These are phyloP conservation scores for Mormyrops boulengeri DNA, from an alignment of 2,797 vertebrate genomes.

Conservation along the genomic window DNA sequence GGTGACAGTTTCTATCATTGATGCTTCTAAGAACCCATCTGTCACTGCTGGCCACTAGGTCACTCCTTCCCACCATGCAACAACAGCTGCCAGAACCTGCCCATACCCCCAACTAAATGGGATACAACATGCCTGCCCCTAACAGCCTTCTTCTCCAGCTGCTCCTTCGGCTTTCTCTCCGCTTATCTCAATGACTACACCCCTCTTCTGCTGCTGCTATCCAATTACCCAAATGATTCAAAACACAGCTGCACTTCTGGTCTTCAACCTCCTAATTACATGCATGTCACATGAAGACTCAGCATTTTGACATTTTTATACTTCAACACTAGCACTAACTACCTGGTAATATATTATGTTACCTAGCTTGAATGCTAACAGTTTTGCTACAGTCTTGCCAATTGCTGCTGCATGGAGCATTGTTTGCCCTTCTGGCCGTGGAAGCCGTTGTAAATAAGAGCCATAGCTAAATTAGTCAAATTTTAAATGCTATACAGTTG, in stretches of 20 bases:
- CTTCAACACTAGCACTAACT: neutral
- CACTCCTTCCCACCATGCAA: neutral
- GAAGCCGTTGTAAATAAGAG: neutral
- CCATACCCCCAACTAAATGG: neutral
- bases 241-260: neutral
- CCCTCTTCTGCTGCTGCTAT: neutral
- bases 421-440: neutral
- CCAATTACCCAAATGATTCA: slow-evolving; percentile 4
- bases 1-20: neutral
- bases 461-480: neutral
- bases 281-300: neutral
- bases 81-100: neutral
- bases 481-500: neutral
- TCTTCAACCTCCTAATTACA: slow-evolving; percentile 1
- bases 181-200: neutral
- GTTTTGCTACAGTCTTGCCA: neutral
- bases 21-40: neutral
- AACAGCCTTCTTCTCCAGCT: neutral
- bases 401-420: neutral
- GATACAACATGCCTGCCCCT: neutral
- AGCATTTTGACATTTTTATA: neutral
- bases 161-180: neutral
- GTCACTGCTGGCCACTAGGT: neutral
- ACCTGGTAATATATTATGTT: neutral
- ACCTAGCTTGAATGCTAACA: neutral